Evolutionary conservation across 2,888 invertebrate species (phyloP), one percentile per base, ranked within the genome.

Genomic region (Idaea straminata): DNA sequence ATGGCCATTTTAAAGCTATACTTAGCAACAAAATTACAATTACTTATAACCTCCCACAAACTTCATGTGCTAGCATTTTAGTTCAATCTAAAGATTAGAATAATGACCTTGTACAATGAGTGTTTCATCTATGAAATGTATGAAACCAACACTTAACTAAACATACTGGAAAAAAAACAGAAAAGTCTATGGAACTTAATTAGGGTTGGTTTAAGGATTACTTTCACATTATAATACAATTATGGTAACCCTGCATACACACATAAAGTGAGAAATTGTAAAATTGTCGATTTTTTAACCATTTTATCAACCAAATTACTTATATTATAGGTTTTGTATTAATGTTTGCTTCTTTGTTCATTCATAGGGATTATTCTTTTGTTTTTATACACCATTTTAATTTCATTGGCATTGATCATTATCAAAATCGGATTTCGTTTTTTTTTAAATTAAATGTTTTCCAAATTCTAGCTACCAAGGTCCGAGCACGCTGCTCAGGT

Each of bases 381-480:
- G 25, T 25, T 25, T 25, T 25, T 25, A 25, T 25, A 25, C 25
- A 25, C 25, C 25, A 25, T 25, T 25, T 25, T 25, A 25, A 25
- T 25, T 25, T 25, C 25, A 25, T 25, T 25, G 1, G 25, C 25
- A 25, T 25, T 25, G 25, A 25, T 25, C 25, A 25, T 25, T 25
- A 25, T 25, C 3, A 3, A 25, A 25, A 3, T 25, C 25, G 25
- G 25, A 2, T 25, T 25, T 25, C 25, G 3, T 25, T 2, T 25
- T 25, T n/a, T 25, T 3, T 25, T 25, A 25, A 25, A 25, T 25
- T 25, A 25, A 25, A 25, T 25, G 3, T 77, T 72, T 70, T 64
- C 67, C 64, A 69, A 69, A 76, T 82, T 86, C 74, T 86, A 89
- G 88, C 79, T 83, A 82, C 73, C 85, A 83, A 63, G 88, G 86